A percentile compares a stretch with the other conserved stretches of the same genome.
Evolutionary conservation across 2,888 invertebrate species (phyloP).

Genomic region (Tachina grossa): DNA sequence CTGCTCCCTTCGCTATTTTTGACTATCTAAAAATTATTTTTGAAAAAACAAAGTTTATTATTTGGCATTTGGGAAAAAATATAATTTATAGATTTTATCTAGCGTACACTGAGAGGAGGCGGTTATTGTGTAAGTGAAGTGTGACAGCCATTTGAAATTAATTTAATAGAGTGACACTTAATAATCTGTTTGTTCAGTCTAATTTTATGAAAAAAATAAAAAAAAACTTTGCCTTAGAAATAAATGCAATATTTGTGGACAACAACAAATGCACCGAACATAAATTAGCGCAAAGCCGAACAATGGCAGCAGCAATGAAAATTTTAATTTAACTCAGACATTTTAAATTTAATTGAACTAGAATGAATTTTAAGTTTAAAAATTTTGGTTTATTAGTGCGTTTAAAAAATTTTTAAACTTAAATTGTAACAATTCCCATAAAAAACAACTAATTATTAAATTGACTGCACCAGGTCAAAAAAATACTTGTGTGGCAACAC

Average conservation of each 20-base stretch:
- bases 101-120: conserved; percentile 8
- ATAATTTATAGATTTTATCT: conserved; percentile 25
- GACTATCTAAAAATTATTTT: background rate
- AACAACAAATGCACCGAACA: background rate
- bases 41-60: background rate
- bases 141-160: conserved; percentile 28
- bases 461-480: no score
- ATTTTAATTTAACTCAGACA: no score
- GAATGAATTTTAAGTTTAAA: no score
- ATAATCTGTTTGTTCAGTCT: background rate
- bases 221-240: background rate
- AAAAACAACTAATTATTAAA: no score
- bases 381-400: no score
- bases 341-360: no score
- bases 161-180: conserved; percentile 36
- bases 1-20: conserved; percentile 5
- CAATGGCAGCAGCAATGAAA: no score
- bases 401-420: no score
- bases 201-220: background rate
- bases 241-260: conserved; percentile 1
- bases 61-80: conserved; percentile 11
- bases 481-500: no score
- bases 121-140: background rate
- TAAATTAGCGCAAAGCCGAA: background rate
- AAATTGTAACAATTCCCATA: no score